These are phyloP conservation scores for Miltochrista miniata DNA, from an alignment of 2,888 invertebrate genomes.

Conservation along the genomic window DNA sequence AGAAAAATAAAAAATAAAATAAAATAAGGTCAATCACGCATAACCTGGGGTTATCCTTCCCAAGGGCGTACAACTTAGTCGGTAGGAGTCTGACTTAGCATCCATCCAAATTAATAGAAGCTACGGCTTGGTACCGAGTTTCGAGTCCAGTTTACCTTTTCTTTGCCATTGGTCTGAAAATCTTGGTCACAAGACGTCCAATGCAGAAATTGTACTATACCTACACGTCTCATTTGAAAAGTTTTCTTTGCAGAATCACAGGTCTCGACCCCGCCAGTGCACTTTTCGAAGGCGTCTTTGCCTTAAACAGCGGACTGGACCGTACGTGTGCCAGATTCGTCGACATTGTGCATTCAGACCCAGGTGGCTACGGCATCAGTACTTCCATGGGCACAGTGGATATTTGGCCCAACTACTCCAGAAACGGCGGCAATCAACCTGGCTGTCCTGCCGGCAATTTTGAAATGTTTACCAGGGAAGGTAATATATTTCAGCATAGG, in stretches of 20 bases:
- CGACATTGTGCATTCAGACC: slow-evolving; percentile 87
- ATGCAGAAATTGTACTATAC: too few relatives aligned
- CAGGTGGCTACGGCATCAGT: slow-evolving; percentile 82
- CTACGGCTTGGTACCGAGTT: too few relatives aligned
- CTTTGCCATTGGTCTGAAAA: too few relatives aligned
- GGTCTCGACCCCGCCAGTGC: slow-evolving; percentile 84
- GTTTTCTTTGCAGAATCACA: slow-evolving; percentile 68
- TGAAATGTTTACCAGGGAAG: slow-evolving; percentile 60
- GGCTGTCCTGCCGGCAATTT: slow-evolving; percentile 76
- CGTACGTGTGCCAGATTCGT: slow-evolving; percentile 82
- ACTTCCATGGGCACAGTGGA: slow-evolving; percentile 79
- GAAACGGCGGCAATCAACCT: slow-evolving; percentile 65
- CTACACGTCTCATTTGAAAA: too few relatives aligned
- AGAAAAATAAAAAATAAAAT: too few relatives aligned
- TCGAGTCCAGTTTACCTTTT: too few relatives aligned
- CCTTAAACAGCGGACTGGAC: slow-evolving; percentile 58
- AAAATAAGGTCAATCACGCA: too few relatives aligned
- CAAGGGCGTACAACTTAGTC: too few relatives aligned
- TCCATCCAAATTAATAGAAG: too few relatives aligned
- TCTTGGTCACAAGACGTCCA: too few relatives aligned
- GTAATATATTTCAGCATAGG: slow-evolving; percentile 38
- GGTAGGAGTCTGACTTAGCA: too few relatives aligned
- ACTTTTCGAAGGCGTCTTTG: slow-evolving; percentile 77
- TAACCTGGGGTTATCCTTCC: too few relatives aligned
- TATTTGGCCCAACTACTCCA: slow-evolving; percentile 84